These are phyloP conservation scores for Tokudaia tokunoshimensis DNA, from an alignment of 2,797 vertebrate species.

Conservation along the genomic window DNA sequence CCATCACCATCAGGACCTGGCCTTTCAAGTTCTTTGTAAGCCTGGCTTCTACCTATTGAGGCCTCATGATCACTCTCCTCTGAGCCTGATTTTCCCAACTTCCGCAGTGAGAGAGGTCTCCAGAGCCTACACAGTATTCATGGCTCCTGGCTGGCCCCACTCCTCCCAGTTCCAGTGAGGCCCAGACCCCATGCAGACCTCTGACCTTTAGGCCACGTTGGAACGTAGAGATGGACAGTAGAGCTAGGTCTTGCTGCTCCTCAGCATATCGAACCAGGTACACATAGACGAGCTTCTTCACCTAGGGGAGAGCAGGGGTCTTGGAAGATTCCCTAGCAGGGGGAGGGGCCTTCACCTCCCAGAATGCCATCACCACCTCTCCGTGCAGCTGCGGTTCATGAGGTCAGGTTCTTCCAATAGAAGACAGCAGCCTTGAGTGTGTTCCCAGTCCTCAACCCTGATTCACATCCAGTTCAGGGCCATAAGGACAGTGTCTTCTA, in stretches of 20 bases:
- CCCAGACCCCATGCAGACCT: no score
- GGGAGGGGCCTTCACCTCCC: fast-evolving
- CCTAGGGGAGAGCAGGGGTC: slow-evolving; percentile 86
- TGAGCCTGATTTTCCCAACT: neutral
- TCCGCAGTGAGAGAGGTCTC: neutral
- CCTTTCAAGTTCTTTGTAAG: neutral
- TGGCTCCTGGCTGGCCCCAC: neutral
- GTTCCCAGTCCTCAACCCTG: no score
- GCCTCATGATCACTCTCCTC: neutral
- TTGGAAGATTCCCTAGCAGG: neutral
- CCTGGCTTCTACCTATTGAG: neutral
- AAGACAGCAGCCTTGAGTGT: neutral
- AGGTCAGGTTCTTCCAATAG: neutral
- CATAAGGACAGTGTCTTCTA: neutral
- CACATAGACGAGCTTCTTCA: slow-evolving; percentile 99
- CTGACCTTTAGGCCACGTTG: slow-evolving; percentile 96
- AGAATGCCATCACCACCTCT: neutral
- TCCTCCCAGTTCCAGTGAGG: neutral
- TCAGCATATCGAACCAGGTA: slow-evolving; percentile 98
- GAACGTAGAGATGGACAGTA: slow-evolving; percentile 99
- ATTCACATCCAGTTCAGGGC: neutral
- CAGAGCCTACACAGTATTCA: neutral
- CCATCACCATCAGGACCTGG: neutral
- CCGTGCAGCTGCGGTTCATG: fast-evolving
- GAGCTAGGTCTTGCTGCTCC: slow-evolving; percentile 97